A percentile compares a stretch with the other conserved stretches of the same genome.
Evolutionary conservation across 2,888 invertebrate species (phyloP).

Genomic region (Tanypteryx hageni): DNA sequence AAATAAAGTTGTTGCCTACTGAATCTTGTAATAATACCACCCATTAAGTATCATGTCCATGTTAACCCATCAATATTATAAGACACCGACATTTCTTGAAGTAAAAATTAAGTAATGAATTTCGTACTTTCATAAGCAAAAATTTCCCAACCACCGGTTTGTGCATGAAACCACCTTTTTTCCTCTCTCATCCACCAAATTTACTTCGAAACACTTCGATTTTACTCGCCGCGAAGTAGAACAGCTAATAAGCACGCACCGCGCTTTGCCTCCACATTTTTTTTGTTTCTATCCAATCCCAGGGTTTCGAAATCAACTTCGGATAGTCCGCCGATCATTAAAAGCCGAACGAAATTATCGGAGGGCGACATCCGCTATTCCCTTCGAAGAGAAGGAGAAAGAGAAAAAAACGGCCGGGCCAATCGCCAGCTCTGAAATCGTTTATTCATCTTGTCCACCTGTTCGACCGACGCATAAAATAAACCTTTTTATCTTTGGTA

Average conservation of each 20-base stretch:
- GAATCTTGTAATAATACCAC: too few relatives aligned
- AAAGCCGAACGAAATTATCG: conserved; percentile 26
- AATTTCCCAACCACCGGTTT: not conserved
- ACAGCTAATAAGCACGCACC: conserved; percentile 22
- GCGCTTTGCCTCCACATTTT: not conserved
- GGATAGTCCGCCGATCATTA: conserved; percentile 38
- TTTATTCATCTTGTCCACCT: conserved; percentile 51
- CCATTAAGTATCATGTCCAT: too few relatives aligned
- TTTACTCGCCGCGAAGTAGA: conserved; percentile 11
- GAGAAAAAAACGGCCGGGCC: conserved; percentile 10
- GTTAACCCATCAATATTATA: too few relatives aligned
- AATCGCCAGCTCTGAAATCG: conserved; percentile 19
- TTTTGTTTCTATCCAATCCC: not conserved
- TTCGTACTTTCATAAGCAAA: not conserved
- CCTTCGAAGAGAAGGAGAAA: not conserved
- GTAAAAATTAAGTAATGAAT: not conserved
- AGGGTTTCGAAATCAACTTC: conserved; percentile 38
- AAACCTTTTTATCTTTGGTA: not conserved
- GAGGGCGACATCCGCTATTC: not conserved
- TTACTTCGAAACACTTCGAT: not conserved
- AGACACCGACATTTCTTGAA: too few relatives aligned
- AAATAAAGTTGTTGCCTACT: too few relatives aligned
- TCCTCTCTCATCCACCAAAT: not conserved
- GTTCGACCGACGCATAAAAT: conserved; percentile 32
- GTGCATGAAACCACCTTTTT: not conserved